Conservation (phyloP, 1,140 invertebrate genomes). For the Penaeus chinensis region DNA sequence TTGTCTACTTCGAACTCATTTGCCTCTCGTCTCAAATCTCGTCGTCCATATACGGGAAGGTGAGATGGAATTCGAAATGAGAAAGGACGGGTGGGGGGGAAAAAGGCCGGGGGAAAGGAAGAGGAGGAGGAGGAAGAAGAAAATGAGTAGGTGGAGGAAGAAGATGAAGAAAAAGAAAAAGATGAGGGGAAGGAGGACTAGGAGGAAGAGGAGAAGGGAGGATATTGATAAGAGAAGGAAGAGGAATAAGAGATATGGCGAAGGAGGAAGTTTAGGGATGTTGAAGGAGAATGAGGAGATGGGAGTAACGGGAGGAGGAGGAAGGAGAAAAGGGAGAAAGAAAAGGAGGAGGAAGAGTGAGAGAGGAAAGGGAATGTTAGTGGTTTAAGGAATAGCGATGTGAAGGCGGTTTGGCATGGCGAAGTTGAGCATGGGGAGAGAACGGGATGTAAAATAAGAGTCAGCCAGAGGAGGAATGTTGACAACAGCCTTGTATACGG, state of each 20-base stretch:
- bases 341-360: not conserved
- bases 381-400: no score
- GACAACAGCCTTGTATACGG: no score
- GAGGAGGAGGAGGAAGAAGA: no score
- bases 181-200: not conserved
- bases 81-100: not conserved
- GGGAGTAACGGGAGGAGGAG: not conserved
- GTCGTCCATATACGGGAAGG: not conserved
- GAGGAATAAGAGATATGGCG: not conserved
- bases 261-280: not conserved
- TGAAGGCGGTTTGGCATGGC: no score
- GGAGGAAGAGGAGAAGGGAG: not conserved
- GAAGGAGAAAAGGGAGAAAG: no score
- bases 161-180: not conserved
- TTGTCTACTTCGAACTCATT: conserved; percentile 39
- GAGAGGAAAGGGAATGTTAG: no score
- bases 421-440: no score
- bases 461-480: no score
- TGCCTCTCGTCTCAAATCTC: conserved; percentile 31
- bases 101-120: not conserved
- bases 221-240: not conserved
- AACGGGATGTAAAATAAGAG: no score
- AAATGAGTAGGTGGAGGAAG: not conserved
- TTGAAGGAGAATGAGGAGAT: not conserved
- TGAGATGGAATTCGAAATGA: not conserved